These are phyloP conservation scores for Spizella passerina DNA, from an alignment of 2,797 vertebrate species.

Conservation along the genomic window DNA sequence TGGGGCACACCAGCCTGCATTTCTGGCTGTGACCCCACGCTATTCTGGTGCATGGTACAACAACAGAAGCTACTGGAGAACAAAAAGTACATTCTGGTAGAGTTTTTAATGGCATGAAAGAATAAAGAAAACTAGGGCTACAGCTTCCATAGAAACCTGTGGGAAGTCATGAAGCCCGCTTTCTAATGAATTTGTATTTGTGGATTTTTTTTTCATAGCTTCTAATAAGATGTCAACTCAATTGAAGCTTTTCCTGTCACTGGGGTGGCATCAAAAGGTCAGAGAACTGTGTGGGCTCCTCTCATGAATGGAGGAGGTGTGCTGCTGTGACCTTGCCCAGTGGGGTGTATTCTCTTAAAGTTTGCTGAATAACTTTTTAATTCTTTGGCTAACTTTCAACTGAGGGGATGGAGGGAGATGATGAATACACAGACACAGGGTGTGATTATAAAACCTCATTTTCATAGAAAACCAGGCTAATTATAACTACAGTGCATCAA, in stretches of 20 bases:
- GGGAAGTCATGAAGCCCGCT: not conserved
- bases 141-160: not conserved
- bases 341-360: not conserved
- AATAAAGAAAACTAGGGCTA: not conserved
- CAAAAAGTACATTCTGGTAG: not conserved
- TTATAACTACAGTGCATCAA: not conserved
- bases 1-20: not conserved
- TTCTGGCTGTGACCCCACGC: not conserved
- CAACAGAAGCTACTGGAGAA: not conserved
- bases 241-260: not conserved
- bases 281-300: not conserved
- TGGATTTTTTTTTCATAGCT: not conserved
- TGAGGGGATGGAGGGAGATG: not conserved
- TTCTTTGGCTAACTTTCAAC: not conserved
- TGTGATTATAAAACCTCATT: conserved; percentile 1
- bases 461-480: not conserved
- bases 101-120: not conserved
- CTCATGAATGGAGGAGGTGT: not conserved
- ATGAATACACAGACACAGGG: not conserved
- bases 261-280: not conserved
- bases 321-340: not conserved
- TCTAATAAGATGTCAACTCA: conserved; percentile 4
- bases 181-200: conserved; percentile 20
- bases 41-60: not conserved
- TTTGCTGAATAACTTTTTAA: not conserved